A percentile compares a stretch with the other conserved stretches of the same genome.
Conservation (phyloP, 2,888 invertebrate genomes). For the Schrankia costaestrigalis region DNA sequence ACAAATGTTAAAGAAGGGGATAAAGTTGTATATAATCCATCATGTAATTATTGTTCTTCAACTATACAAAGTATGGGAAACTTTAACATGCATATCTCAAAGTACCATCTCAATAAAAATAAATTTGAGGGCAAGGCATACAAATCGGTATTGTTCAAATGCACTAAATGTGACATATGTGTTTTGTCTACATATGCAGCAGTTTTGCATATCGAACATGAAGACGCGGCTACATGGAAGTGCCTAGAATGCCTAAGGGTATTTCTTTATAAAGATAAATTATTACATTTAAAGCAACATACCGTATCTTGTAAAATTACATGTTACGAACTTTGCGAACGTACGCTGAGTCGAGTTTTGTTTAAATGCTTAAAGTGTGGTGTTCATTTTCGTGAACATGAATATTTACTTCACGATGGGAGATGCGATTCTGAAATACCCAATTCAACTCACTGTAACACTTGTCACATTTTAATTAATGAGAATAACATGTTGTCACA, state of each 20-base stretch:
- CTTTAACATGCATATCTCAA: slow-evolving; percentile 34
- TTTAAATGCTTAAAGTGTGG: slow-evolving; percentile 55
- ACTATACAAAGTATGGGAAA: slow-evolving; percentile 16
- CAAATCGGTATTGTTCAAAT: slow-evolving; percentile 53
- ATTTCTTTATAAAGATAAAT: slow-evolving; percentile 50
- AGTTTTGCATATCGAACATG: slow-evolving; percentile 46
- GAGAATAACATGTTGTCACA: slow-evolving; percentile 35
- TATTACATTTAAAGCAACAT: slow-evolving; percentile 55
- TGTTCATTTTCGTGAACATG: slow-evolving; percentile 49
- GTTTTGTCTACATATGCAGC: slow-evolving; percentile 51
- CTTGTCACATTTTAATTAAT: slow-evolving; percentile 55
- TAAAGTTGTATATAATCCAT: slow-evolving; percentile 36
- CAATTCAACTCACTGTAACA: slow-evolving; percentile 45
- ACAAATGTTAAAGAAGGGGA: slow-evolving; percentile 16
- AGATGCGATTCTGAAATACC: slow-evolving; percentile 39
- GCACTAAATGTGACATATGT: slow-evolving; percentile 52
- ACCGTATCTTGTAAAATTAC: slow-evolving; percentile 35
- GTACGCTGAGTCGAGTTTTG: slow-evolving; percentile 34
- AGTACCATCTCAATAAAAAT: slow-evolving; percentile 18
- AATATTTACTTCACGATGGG: slow-evolving; percentile 41
- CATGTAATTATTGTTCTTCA: slow-evolving; percentile 42
- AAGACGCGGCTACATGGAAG: slow-evolving; percentile 51
- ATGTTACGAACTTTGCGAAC: slow-evolving; percentile 37
- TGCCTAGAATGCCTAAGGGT: slow-evolving; percentile 46
- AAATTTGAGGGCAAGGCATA: slow-evolving; percentile 18